Conservation (phyloP, 2,797 vertebrate genomes). For the Anguilla marmorata region DNA sequence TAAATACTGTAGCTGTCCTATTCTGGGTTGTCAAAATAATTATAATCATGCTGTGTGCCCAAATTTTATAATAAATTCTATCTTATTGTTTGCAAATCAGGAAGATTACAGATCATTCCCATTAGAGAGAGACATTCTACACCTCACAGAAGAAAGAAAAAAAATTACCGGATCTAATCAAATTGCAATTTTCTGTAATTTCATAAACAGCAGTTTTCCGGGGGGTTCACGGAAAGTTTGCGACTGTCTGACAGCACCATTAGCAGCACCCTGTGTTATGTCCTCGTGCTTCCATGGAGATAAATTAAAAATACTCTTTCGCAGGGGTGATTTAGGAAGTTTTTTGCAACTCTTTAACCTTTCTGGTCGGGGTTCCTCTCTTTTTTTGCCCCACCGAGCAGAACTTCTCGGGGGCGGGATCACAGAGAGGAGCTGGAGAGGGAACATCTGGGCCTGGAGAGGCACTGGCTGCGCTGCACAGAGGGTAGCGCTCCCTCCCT, state of each 20-base stretch:
- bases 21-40: neutral
- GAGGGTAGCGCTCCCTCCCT: neutral
- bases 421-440: slow-evolving; percentile 18
- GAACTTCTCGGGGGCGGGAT: neutral
- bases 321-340: neutral
- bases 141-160: neutral
- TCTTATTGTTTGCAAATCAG: neutral
- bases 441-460: slow-evolving; percentile 48
- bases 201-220: neutral
- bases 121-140: neutral
- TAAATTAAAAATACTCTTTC: neutral
- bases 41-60: neutral
- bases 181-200: slow-evolving; percentile 21
- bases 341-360: slow-evolving; percentile 2
- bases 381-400: neutral
- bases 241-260: neutral
- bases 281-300: slow-evolving; percentile 14
- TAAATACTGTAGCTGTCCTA: neutral
- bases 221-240: neutral
- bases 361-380: neutral
- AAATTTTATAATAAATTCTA: neutral
- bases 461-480: slow-evolving; percentile 2
- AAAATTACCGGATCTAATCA: slow-evolving; percentile 4
- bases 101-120: neutral
- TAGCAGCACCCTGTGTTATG: neutral